Evolutionary conservation across 2,113 vertebrate genomes (phyloP).

Genomic region (Prunella himalayana): DNA sequence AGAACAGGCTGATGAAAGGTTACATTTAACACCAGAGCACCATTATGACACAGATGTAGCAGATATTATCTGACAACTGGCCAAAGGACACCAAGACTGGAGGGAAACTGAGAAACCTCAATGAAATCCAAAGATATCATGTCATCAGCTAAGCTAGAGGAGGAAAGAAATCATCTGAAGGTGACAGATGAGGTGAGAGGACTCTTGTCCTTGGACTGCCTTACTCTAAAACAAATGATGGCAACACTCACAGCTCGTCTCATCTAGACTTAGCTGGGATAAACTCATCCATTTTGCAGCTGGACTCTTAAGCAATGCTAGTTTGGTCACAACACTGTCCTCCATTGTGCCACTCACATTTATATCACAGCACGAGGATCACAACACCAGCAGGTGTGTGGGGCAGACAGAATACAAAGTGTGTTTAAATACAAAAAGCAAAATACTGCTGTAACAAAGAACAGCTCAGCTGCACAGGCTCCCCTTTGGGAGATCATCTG

Average conservation of each 20-base stretch:
- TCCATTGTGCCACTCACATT: not conserved
- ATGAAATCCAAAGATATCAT: not conserved
- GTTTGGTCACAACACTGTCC: not conserved
- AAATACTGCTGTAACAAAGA: slow-evolving; percentile 6
- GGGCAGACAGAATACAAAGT: not conserved
- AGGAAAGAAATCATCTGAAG: not conserved
- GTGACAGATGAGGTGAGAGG: not conserved
- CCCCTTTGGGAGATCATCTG: slow-evolving; percentile 56
- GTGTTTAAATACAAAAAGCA: not conserved
- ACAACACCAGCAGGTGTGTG: not conserved
- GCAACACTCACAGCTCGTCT: not conserved
- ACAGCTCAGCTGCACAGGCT: slow-evolving; percentile 5
- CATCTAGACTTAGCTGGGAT: fast-evolving
- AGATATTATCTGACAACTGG: not conserved
- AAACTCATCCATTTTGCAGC: not conserved
- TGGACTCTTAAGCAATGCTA: not conserved
- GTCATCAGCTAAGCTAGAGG: not conserved
- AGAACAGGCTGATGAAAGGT: not conserved
- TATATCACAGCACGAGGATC: not conserved
- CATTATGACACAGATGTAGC: not conserved
- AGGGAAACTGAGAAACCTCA: not conserved
- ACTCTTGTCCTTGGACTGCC: not conserved
- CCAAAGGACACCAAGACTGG: not conserved
- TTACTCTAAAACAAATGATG: not conserved
- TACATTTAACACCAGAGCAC: not conserved